Conservation (phyloP, 92 coral and sea anemone genomes). For the Parazoanthus darwini region DNA sequence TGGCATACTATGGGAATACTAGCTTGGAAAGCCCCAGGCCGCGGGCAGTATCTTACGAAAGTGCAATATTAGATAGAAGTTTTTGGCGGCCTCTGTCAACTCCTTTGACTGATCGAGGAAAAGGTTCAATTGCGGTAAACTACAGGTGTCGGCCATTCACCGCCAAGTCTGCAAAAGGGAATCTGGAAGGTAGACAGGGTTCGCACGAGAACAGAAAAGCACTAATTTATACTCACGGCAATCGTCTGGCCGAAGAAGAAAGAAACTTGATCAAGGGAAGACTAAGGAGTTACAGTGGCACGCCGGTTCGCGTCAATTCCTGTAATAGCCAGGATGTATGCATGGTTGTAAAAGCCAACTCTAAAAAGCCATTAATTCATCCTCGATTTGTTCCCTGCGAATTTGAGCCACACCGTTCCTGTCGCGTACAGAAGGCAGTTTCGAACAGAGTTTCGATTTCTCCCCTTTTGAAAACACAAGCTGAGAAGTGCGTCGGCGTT, state of each 20-base stretch:
- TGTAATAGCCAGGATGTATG: not conserved
- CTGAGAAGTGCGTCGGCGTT: not conserved
- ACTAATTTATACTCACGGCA: not conserved
- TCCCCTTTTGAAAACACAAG: not conserved
- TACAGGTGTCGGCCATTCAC: slow-evolving; percentile 6
- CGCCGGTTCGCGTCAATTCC: not conserved
- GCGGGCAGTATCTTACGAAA: not conserved
- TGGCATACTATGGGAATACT: not conserved
- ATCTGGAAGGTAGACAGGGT: not conserved
- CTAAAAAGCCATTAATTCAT: not conserved
- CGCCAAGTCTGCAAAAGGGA: not conserved
- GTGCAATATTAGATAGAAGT: not conserved
- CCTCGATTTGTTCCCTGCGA: not conserved
- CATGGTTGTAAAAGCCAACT: not conserved
- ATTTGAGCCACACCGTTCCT: not conserved
- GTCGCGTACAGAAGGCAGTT: not conserved
- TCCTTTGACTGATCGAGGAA: not conserved
- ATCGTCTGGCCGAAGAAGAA: not conserved
- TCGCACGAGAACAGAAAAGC: not conserved
- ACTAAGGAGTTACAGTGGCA: slow-evolving; percentile 14
- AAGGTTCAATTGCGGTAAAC: not conserved
- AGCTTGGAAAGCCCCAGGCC: not conserved
- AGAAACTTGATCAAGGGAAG: not conserved
- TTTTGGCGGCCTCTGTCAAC: not conserved
- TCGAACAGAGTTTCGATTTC: not conserved